Conservation (phyloP, 2,888 invertebrate genomes). For the Chesias legatella region DNA sequence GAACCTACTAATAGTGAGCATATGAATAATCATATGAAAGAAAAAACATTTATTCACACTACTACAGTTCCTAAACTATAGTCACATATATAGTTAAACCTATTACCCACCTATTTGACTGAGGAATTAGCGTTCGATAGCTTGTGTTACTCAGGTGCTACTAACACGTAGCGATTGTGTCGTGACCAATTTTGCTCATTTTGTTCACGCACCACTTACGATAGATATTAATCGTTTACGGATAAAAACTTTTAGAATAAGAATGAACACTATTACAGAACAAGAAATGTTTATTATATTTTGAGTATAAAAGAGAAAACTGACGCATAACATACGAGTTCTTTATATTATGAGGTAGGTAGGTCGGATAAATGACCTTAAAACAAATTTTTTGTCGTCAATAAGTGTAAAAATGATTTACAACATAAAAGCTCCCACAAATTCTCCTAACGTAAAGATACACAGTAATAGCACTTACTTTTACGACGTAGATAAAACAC, state of each 20-base stretch:
- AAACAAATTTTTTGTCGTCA: neutral
- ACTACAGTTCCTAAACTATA: too few species aligned
- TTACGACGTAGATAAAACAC: constrained; percentile 29
- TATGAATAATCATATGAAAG: too few species aligned
- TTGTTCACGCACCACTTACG: constrained; percentile 24
- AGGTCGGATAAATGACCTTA: too few species aligned
- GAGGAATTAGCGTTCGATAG: constrained; percentile 7
- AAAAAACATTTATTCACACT: too few species aligned
- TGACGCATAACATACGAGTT: too few species aligned
- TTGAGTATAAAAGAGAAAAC: too few species aligned
- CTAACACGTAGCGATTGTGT: constrained; percentile 7
- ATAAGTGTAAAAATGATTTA: constrained; percentile 11
- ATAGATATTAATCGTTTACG: constrained; percentile 32
- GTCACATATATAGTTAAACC: too few species aligned
- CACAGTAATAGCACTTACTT: constrained; percentile 27
- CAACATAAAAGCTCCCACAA: constrained; percentile 26
- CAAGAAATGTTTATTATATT: too few species aligned
- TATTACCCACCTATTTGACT: neutral
- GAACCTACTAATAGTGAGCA: too few species aligned
- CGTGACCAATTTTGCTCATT: constrained; percentile 24
- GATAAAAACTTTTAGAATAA: constrained; percentile 3
- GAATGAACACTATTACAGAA: neutral
- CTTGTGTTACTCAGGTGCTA: constrained; percentile 9
- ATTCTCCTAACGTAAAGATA: constrained; percentile 17
- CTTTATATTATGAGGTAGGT: too few species aligned